Evolutionary conservation across 2,113 vertebrate genomes (phyloP), one percentile per base, ranked within the genome.

Genomic region (Pyrgilauda ruficollis): DNA sequence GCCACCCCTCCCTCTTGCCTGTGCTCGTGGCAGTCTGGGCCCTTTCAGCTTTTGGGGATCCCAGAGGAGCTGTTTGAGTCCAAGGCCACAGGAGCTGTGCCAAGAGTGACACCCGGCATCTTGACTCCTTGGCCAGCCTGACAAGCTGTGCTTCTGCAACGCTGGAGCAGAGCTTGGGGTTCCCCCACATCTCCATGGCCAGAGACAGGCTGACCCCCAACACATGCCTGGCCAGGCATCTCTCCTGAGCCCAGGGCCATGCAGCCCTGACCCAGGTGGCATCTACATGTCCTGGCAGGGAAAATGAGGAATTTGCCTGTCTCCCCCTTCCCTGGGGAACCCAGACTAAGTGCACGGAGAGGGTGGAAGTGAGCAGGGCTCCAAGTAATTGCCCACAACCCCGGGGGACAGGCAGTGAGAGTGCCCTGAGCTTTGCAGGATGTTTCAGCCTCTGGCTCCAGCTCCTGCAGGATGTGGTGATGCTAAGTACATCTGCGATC

Each of bases 401-500:
- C 72, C 50, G 1, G 30, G 85, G 75, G 94, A 95, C 20, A 17
- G 21, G 59, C 3, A 14, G 24, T 46, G 74, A 95, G 74, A 81
- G 35, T 15, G 67, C 72, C 81, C 52, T 0, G 6, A 81, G 74
- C 84, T 82, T 91, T 89, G 69, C 90, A 59, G 84, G 79, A 80
- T 2, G 31, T 87, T 94, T 95, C 62, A 94, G 67, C 26, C 55
- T 46, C 83, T 95, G 95, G 89, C 91, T 93, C 35, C 13, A 11
- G 81, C 10, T 85, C 70, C 92, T 81, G 86, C 92, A 94, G 92
- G 95, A 95, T 95, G 94, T 7, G 84, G 90, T 14, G 5, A 68
- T 64, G 8, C 90, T 97, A 86, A 97, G 94, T 95, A 37, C 19
- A 1, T 80, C 83, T 81, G 92, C 13, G 92, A 79, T 95, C 56